Percentiles rank a stretch among this genome's conserved stretches.
These are phyloP conservation scores for Melanaphis sacchari DNA, from an alignment of 1,140 invertebrate species.

Conservation along the genomic window DNA sequence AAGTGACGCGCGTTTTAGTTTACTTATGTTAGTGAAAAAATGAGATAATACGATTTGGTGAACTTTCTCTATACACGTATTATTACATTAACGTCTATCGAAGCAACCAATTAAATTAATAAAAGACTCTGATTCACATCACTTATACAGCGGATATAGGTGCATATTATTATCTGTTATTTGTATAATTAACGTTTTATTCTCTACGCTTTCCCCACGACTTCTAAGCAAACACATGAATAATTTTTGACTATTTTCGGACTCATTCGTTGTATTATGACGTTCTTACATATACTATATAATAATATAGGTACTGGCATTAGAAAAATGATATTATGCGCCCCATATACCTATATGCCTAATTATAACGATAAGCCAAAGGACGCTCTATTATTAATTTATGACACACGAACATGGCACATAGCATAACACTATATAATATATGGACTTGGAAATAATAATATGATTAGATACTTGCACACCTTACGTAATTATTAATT, in stretches of 20 bases:
- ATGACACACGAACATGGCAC: not conserved
- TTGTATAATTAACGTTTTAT: not conserved
- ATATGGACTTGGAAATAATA: not conserved
- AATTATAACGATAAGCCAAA: not conserved
- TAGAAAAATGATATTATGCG: no score
- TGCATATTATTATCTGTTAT: not conserved
- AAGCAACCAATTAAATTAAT: not conserved
- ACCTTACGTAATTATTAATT: not conserved
- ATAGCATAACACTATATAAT: not conserved
- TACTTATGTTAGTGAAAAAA: not conserved
- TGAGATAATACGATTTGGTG: not conserved
- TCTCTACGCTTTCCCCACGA: not conserved
- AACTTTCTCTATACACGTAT: not conserved
- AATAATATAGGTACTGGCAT: no score
- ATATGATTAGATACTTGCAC: not conserved
- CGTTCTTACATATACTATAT: no score
- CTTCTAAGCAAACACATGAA: not conserved
- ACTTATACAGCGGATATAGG: not conserved
- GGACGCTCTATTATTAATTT: not conserved
- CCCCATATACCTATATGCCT: no score
- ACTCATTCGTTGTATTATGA: not conserved
- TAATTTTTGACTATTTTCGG: not conserved
- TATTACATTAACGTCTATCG: no score
- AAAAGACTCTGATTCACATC: not conserved
- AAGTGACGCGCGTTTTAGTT: not conserved